Percentiles rank a stretch among this genome's conserved stretches.
Conservation (phyloP, 2,797 vertebrate species). For the Chrysocyon brachyurus region DNA sequence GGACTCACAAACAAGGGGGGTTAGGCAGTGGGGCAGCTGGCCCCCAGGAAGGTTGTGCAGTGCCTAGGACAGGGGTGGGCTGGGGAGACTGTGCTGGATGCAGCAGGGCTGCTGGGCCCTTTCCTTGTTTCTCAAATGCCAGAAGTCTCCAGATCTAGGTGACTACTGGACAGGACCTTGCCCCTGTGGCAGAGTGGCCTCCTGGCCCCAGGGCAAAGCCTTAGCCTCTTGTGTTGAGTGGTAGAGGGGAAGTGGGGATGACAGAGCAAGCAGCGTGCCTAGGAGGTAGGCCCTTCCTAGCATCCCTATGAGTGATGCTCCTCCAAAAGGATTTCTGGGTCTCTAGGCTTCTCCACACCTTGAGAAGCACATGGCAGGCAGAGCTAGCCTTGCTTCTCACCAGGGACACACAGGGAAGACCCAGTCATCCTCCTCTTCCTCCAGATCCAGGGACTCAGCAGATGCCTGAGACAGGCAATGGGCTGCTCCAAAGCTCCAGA, state of each 20-base stretch:
- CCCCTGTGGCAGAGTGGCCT: background rate
- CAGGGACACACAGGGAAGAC: background rate
- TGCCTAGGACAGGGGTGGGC: background rate
- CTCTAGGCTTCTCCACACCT: background rate
- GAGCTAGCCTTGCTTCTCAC: conserved; percentile 51
- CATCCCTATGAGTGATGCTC: background rate
- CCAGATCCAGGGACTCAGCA: background rate
- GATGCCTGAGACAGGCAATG: background rate
- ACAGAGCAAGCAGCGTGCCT: conserved; percentile 57
- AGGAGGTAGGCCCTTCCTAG: background rate
- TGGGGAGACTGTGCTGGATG: conserved; percentile 53
- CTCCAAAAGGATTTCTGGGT: background rate
- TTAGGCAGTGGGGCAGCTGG: background rate
- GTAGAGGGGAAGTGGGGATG: background rate
- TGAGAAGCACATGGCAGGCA: background rate
- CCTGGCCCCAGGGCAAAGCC: background rate
- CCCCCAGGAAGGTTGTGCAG: conserved; percentile 51
- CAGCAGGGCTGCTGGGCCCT: background rate
- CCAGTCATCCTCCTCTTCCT: background rate
- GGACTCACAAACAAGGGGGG: background rate
- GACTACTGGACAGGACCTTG: conserved; percentile 35
- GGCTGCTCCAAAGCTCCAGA: background rate
- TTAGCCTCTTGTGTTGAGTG: background rate
- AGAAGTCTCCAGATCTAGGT: background rate
- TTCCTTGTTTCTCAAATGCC: background rate